Percentiles rank a stretch among this genome's conserved stretches.
phyloP scores from a whole-genome alignment of 2,888 invertebrate species.

The Thalpophila matura region DNA sequence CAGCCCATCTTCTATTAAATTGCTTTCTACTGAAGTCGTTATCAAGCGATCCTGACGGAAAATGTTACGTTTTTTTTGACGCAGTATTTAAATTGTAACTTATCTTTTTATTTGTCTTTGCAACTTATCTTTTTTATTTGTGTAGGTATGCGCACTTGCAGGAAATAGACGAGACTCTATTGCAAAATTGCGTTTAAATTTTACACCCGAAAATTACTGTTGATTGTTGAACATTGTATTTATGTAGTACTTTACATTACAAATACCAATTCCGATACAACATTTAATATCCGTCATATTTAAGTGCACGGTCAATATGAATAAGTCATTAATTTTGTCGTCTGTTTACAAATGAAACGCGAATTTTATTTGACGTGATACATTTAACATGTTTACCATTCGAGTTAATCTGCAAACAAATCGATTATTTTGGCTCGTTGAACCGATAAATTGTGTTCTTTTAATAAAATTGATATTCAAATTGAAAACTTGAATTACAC shows the following conservation, averaged over 20 bases:
- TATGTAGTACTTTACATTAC: background rate
- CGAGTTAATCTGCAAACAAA: conserved; percentile 9
- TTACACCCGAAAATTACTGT: background rate
- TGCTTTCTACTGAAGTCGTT: no score
- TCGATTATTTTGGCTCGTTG: conserved; percentile 40
- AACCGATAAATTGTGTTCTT: conserved; percentile 34
- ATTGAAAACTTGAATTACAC: conserved; percentile 8
- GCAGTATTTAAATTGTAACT: no score
- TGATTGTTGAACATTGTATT: background rate
- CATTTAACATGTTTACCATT: conserved; percentile 21
- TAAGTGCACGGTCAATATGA: conserved; percentile 38
- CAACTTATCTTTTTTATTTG: no score
- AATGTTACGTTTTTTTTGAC: no score
- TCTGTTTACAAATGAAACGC: conserved; percentile 26
- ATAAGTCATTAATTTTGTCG: conserved; percentile 28
- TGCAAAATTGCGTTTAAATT: background rate
- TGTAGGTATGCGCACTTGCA: no score
- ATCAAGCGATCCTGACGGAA: no score
- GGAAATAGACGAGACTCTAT: no score
- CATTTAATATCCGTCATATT: conserved; percentile 14
- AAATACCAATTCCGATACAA: background rate
- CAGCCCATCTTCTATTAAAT: no score
- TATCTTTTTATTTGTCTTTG: no score
- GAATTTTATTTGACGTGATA: conserved; percentile 18
- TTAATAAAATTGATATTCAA: conserved; percentile 7